Evolutionary conservation across 1,140 invertebrate species (phyloP).

Genomic region (Drosophila kohkoa): DNA sequence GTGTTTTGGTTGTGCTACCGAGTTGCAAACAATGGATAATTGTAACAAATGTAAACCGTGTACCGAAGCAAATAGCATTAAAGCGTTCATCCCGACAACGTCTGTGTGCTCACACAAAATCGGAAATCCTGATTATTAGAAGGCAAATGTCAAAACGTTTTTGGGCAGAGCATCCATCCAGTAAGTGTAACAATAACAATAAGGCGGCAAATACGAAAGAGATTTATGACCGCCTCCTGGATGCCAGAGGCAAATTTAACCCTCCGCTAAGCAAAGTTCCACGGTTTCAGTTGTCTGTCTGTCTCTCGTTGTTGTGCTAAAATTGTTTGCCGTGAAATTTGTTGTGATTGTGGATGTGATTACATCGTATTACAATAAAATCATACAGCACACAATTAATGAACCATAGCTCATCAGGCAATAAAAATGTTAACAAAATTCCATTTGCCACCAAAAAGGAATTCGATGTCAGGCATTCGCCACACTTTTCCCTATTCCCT

Average conservation of each 20-base stretch:
- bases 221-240: slow-evolving; percentile 64
- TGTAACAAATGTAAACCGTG: slow-evolving; percentile 79
- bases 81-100: slow-evolving; percentile 64
- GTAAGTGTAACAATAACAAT: slow-evolving; percentile 62
- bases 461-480: slow-evolving; percentile 64
- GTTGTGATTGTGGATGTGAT: slow-evolving; percentile 76
- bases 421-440: slow-evolving; percentile 69
- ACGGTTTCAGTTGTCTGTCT: slow-evolving; percentile 8
- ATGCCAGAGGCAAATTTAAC: slow-evolving; percentile 58
- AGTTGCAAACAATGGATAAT: slow-evolving; percentile 66
- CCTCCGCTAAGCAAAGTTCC: slow-evolving; percentile 37
- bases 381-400: slow-evolving; percentile 55
- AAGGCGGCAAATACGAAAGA: slow-evolving; percentile 66
- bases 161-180: slow-evolving; percentile 49
- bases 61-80: slow-evolving; percentile 68
- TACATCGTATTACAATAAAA: slow-evolving; percentile 59
- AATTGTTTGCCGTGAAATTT: slow-evolving; percentile 78
- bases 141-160: slow-evolving; percentile 73
- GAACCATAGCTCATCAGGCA: slow-evolving; percentile 62
- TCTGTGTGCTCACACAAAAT: slow-evolving; percentile 51
- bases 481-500: slow-evolving; percentile 21
- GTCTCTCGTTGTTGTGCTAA: slow-evolving; percentile 63
- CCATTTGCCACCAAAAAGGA: slow-evolving; percentile 57
- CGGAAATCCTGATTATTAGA: slow-evolving; percentile 79
- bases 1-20: slow-evolving; percentile 51